A percentile compares a stretch with the other conserved stretches of the same genome.
phyloP scores from a whole-genome alignment of 2,888 invertebrate genomes.

The Lasioglossum pauxillum region DNA sequence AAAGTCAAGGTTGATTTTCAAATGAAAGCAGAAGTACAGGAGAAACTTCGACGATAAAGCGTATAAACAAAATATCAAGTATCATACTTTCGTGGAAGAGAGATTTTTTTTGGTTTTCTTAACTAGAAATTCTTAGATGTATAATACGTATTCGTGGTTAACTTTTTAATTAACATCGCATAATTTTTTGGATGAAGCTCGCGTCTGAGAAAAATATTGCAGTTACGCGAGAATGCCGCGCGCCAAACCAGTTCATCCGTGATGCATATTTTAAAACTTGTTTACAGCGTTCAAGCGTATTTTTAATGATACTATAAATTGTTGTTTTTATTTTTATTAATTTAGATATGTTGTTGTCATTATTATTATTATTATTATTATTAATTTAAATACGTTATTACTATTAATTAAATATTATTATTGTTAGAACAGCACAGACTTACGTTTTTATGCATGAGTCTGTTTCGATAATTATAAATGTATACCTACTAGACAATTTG shows the following conservation, averaged over 20 bases:
- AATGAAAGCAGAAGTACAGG: not conserved
- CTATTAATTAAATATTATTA: too few species aligned
- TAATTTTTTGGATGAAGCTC: conserved; percentile 44
- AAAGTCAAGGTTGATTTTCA: conserved; percentile 23
- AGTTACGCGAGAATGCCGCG: not conserved
- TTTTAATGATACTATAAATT: not conserved
- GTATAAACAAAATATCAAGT: conserved; percentile 33
- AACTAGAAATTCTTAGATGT: conserved; percentile 47
- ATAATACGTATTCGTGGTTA: not conserved
- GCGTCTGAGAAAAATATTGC: not conserved
- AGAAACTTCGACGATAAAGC: conserved; percentile 11
- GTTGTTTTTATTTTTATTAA: too few species aligned
- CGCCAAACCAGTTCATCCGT: not conserved
- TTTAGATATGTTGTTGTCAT: too few species aligned
- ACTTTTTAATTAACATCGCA: conserved; percentile 58
- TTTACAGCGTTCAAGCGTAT: not conserved
- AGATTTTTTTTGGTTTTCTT: conserved; percentile 49
- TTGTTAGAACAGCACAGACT: too few species aligned
- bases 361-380: too few species aligned
- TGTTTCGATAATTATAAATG: not conserved
- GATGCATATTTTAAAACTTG: not conserved
- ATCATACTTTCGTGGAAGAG: conserved; percentile 1
- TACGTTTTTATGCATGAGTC: not conserved
- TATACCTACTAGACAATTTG: not conserved
- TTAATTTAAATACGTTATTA: too few species aligned